Evolutionary conservation across 2,113 vertebrate species (phyloP).

Genomic region (Naja naja): DNA sequence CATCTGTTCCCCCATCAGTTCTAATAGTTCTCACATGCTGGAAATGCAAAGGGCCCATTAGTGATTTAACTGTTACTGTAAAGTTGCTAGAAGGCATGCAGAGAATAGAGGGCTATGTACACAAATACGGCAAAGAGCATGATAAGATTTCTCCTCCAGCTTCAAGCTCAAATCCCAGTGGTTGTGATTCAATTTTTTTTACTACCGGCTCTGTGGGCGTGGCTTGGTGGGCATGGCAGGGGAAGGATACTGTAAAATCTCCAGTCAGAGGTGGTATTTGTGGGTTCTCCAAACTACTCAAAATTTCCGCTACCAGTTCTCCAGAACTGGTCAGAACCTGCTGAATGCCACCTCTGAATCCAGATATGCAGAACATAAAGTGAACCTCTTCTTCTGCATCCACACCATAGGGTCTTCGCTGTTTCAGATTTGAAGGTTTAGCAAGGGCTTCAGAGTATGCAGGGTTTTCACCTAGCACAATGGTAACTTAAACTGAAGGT

Average conservation of each 20-base stretch:
- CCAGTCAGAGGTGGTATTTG: no score
- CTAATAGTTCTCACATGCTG: background rate
- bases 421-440: background rate
- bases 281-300: no score
- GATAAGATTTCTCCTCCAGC: background rate
- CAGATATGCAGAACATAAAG: background rate
- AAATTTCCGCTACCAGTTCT: no score
- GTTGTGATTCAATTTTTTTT: no score
- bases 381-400: background rate
- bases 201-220: no score
- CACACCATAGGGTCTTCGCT: background rate
- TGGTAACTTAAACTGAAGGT: background rate
- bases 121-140: background rate
- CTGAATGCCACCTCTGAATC: no score
- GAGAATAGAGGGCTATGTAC: background rate
- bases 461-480: background rate
- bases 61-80: conserved; percentile 6
- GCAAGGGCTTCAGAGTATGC: background rate
- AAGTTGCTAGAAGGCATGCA: background rate
- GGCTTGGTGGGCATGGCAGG: no score
- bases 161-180: background rate
- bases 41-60: conserved; percentile 5
- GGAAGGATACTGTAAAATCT: no score
- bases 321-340: no score
- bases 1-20: background rate